Base-by-base conservation (phyloP, 2,888 invertebrate species). In the Molorchus minor region DNA sequence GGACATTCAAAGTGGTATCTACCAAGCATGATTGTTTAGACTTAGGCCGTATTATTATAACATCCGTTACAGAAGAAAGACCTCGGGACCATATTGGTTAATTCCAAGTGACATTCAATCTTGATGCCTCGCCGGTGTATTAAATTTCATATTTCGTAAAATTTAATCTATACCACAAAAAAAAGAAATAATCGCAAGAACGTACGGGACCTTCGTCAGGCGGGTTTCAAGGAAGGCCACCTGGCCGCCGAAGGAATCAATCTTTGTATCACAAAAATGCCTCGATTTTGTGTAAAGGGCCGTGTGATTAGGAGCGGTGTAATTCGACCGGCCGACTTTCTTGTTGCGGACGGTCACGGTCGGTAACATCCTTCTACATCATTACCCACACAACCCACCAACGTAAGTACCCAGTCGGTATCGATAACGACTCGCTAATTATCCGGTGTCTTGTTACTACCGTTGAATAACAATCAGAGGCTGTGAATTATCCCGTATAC, bases 291-390 rank as follows among this genome's bases (percentile, higher is more conserved):
- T 61, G 58, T 67, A 64, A 67, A 62, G 62, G 58, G 46, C 61
- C 62, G 47, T 61, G 58, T 62, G 56, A 62, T 65, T 62, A 58
- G 65, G 62, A 59, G 60, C 63, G 56, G 56, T 53, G 68, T 67
- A 69, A 67, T 58, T 30, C 56, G 64, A 67, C 15, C 46, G 49
- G 47, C 35, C 40, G 52, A 59, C 58, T 59, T 60, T 64, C 54
- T 58, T 61, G 62, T 66, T 61, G 53, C 63, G 43, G 54, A 51
- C 41, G 29, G 46, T 29, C 58, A 55, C 58, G 56, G 64, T 58
- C 63, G 59, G 57, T 63, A 64, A 67, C 62, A 55, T 62, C 65
- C 63, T 69, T 69, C 66, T 54, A 63, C 67, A 56, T 69, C 69
- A 69, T 69, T 69, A 67, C 63, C 49, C 62, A 49, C 45, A 12